Evolutionary conservation across 2,888 invertebrate species (phyloP), one percentile per base, ranked within the genome.

Genomic region (Galeruca laticollis): DNA sequence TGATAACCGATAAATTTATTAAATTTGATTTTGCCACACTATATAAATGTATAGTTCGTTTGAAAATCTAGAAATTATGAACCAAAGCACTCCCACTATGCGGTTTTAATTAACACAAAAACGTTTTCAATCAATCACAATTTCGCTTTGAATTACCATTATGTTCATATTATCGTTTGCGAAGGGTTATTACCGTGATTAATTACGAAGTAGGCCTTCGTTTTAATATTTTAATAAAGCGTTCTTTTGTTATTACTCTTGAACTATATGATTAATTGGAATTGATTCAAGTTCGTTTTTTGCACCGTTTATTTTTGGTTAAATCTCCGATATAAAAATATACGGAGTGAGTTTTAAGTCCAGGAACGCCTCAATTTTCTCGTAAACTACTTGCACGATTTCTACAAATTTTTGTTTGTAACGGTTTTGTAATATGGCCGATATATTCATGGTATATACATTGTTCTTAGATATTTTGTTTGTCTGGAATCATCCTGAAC

Each of bases 61-160:
- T 10, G 11, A 43, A 18, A 15, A 18, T 18, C 15, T 47, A 9
- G 15, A 47, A 47, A 15, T 15, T 2, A 40, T 13, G 13, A 18
- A 47, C 18, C 49, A 52, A 15, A 47, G 47, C 18, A 18, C 15
- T 47, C 18, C 18, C 18, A 47, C 15, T 47, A 18, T 47, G 18
- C 15, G 47, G 15, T 47, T 47, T 47, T 47, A 47, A 47, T 47
- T 15, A 5, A 47, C 47, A 47, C 47, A 47, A 47, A 18, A 47
- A 15, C 26, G 26, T 47, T 47, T 47, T 47, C 47, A 2, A 47
- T 47, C 18, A 18, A 47, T 47, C 47, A 47, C 15, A 47, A 18
- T 47, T 15, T 47, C 10, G 18, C 18, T 47, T 18, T 47, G 47
- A 9, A 47, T 47, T 18, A 47, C 47, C 47, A 18, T 18, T 40